A percentile compares a stretch with the other conserved stretches of the same genome.
phyloP scores from a whole-genome alignment of 2,113 vertebrate species.

The Suricata suricatta region DNA sequence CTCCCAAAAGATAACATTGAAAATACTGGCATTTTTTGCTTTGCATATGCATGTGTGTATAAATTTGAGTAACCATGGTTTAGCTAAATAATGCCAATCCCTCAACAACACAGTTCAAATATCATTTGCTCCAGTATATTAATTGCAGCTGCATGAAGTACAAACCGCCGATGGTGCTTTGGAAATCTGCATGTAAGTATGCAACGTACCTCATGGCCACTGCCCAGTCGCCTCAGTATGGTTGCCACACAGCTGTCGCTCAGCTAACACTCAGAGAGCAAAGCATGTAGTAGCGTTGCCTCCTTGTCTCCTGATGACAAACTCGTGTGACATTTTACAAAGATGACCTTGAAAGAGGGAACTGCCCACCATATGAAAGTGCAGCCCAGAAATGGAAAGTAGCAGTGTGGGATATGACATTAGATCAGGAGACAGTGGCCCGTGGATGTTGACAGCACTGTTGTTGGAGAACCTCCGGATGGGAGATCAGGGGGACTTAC shows the following conservation, averaged over 20 bases:
- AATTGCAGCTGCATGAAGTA: background rate
- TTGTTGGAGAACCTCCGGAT: background rate
- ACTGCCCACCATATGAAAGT: background rate
- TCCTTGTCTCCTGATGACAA: background rate
- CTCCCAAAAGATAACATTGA: background rate
- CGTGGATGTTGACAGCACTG: background rate
- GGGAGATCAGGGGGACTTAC: background rate
- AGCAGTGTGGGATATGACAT: background rate
- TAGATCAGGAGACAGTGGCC: background rate
- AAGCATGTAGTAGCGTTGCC: background rate
- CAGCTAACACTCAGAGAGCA: background rate
- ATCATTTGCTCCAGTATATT: background rate
- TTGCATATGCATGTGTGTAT: background rate
- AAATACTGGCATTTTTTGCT: background rate
- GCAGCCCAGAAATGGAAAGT: background rate
- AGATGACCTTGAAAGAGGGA: background rate
- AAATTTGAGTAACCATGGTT: background rate
- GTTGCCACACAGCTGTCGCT: background rate
- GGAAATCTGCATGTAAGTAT: background rate
- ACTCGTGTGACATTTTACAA: background rate
- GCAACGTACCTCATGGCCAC: background rate
- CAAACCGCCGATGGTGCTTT: background rate
- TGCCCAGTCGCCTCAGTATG: background rate
- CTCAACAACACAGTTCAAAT: background rate
- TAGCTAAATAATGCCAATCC: background rate